These are phyloP conservation scores for Bungarus multicinctus DNA, from an alignment of 2,113 vertebrate genomes.

Conservation along the genomic window DNA sequence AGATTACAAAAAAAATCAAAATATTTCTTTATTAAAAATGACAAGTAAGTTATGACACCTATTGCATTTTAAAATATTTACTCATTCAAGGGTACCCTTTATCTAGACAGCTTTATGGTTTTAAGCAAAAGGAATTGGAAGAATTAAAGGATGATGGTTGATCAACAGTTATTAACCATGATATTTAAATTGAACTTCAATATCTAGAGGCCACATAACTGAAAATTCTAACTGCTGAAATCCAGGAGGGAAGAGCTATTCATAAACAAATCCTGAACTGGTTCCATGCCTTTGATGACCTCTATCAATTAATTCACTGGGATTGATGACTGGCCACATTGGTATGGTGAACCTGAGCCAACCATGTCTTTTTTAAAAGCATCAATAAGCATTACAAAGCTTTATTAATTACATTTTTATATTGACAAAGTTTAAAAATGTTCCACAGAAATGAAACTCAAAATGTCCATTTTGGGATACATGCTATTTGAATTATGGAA, in stretches of 20 bases:
- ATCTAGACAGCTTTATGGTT: neutral
- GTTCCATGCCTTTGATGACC: neutral
- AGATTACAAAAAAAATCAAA: neutral
- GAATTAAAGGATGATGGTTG: neutral
- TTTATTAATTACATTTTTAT: neutral
- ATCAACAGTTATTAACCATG: neutral
- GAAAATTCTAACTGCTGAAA: neutral
- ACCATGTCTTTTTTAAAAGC: neutral
- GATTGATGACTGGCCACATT: neutral
- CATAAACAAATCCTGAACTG: neutral
- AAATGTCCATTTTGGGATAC: neutral
- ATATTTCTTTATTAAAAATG: neutral
- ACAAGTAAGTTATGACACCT: neutral
- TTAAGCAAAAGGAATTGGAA: neutral
- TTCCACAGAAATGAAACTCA: neutral
- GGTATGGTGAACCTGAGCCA: neutral
- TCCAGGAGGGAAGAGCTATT: neutral
- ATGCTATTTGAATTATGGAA: neutral
- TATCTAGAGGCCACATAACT: neutral
- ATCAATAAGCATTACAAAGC: neutral
- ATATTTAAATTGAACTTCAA: neutral
- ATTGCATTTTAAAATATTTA: neutral
- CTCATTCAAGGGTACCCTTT: neutral
- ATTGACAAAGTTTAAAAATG: neutral
- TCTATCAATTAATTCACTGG: neutral